Evolutionary conservation across 1,140 invertebrate genomes (phyloP).

Genomic region (Xylocopa sonorina): DNA sequence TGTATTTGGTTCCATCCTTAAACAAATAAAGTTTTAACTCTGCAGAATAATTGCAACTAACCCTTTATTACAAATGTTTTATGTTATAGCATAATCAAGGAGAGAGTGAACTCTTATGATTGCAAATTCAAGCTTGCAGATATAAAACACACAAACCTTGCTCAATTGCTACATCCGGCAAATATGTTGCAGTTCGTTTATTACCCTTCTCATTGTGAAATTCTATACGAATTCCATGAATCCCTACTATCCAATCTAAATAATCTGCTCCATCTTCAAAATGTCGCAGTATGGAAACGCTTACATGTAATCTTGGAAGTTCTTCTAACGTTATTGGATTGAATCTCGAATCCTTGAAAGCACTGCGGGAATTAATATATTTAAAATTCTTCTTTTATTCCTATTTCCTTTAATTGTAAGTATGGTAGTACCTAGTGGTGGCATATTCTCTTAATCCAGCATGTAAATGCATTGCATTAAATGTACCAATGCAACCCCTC

Average conservation of each 20-base stretch:
- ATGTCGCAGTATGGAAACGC: slow-evolving; percentile 96
- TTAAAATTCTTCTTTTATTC: not conserved
- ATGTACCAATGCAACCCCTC: slow-evolving; percentile 96
- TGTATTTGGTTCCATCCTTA: slow-evolving; percentile 98
- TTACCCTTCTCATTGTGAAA: slow-evolving; percentile 97
- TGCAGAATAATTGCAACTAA: not conserved
- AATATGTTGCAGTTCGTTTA: slow-evolving; percentile 97
- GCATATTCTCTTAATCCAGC: slow-evolving; percentile 96
- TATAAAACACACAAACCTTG: slow-evolving; percentile 88
- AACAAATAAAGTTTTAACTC: slow-evolving; percentile 6
- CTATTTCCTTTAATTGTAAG: not conserved
- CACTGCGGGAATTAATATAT: slow-evolving; percentile 84
- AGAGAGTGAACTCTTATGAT: not conserved
- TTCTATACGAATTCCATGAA: slow-evolving; percentile 99
- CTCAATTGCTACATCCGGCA: slow-evolving; percentile 98
- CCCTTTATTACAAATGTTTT: not conserved
- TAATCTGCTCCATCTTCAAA: slow-evolving; percentile 98
- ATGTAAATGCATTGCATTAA: slow-evolving; percentile 96
- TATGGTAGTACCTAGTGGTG: slow-evolving; percentile 87
- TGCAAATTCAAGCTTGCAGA: not conserved
- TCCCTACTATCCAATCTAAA: slow-evolving; percentile 98
- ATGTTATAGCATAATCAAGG: not conserved
- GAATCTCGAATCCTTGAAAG: slow-evolving; percentile 99
- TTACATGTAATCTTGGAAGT: slow-evolving; percentile 94
- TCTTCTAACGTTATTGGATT: slow-evolving; percentile 98